phyloP scores from a whole-genome alignment of 2,113 vertebrate genomes.

The Trogon surrucura region DNA sequence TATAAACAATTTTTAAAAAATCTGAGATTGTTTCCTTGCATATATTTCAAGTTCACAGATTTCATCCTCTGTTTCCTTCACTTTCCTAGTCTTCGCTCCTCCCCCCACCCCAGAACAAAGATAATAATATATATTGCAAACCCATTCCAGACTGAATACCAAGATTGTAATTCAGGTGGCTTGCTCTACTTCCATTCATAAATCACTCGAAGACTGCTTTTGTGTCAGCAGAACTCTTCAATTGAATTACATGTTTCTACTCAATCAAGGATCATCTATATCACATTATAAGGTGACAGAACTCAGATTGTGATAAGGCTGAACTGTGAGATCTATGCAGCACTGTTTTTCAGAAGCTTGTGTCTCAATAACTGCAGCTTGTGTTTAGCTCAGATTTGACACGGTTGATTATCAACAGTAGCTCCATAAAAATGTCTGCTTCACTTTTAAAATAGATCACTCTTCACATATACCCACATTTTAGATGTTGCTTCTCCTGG shows the following conservation, averaged over 20 bases:
- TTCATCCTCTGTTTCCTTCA: neutral
- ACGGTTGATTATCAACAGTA: neutral
- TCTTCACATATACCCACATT: neutral
- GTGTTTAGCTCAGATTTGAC: neutral
- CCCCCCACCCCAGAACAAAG: neutral
- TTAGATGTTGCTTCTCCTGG: neutral
- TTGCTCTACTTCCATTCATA: slow-evolving; percentile 34
- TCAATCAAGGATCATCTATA: slow-evolving; percentile 51
- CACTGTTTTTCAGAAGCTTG: neutral
- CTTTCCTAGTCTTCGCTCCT: neutral
- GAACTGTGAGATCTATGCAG: neutral
- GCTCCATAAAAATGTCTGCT: neutral
- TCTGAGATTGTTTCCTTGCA: accelerated
- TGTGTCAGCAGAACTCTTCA: slow-evolving; percentile 55
- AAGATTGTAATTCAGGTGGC: slow-evolving; percentile 33
- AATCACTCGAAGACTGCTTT: slow-evolving; percentile 43
- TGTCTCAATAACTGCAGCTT: neutral
- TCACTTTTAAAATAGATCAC: neutral
- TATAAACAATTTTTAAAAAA: neutral
- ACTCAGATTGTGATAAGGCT: neutral
- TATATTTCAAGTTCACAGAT: neutral
- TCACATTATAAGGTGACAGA: slow-evolving; percentile 18
- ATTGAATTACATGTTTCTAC: slow-evolving; percentile 39
- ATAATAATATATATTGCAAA: neutral
- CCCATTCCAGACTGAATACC: neutral